These are phyloP conservation scores for Pelobates fuscus DNA, from an alignment of 2,113 vertebrate species.

Conservation along the genomic window DNA sequence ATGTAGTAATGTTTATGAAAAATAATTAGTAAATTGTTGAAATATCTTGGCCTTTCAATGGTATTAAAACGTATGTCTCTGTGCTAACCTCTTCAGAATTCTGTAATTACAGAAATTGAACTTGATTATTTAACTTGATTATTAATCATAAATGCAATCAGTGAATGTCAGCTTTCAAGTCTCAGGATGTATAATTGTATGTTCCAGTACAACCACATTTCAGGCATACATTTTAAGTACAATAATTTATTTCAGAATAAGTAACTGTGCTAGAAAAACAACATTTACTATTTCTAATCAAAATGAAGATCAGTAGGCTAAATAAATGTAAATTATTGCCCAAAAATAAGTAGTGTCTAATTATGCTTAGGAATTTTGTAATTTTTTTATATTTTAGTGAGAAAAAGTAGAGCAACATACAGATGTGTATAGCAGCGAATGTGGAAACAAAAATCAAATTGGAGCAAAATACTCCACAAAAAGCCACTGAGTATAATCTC, in stretches of 20 bases:
- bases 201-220: constrained; percentile 1
- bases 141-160: constrained; percentile 66
- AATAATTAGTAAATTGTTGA: background rate
- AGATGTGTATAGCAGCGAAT: too few relatives aligned
- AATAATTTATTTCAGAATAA: constrained; percentile 38
- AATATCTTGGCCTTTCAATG: constrained; percentile 56
- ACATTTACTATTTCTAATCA: constrained; percentile 40
- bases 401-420: too few relatives aligned
- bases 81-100: constrained; percentile 71
- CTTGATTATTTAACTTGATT: constrained; percentile 60
- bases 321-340: too few relatives aligned
- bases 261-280: constrained; percentile 19
- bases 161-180: constrained; percentile 49
- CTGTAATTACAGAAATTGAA: constrained; percentile 69
- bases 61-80: constrained; percentile 64
- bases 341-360: too few relatives aligned
- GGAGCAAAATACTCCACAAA: too few relatives aligned
- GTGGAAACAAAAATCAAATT: too few relatives aligned
- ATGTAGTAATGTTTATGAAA: background rate
- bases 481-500: too few relatives aligned
- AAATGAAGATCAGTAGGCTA: background rate
- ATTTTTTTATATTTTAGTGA: too few relatives aligned
- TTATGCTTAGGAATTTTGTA: too few relatives aligned
- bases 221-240: constrained; percentile 9
- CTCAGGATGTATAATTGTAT: background rate